Conservation (phyloP, 2,113 vertebrate genomes). For the Boleophthalmus pectinirostris region DNA sequence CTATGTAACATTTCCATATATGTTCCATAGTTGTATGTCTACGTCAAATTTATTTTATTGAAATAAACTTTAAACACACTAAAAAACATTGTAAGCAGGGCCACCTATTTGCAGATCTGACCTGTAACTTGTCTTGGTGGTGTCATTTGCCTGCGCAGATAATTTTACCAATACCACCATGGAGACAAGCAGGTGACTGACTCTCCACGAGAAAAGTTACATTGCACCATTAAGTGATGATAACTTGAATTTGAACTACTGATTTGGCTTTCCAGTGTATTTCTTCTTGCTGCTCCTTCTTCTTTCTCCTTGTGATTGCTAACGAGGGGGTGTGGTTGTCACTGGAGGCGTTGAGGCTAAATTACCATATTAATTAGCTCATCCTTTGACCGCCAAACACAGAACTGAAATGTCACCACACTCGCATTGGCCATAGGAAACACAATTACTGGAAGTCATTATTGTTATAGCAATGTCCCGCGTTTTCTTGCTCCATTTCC, state of each 20-base stretch:
- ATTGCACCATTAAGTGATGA: no score
- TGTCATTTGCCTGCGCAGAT: no score
- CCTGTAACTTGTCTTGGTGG: no score
- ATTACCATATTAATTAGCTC: slow-evolving; percentile 79
- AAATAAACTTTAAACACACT: no score
- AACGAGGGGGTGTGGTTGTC: slow-evolving; percentile 70
- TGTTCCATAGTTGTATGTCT: no score
- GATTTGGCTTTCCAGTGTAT: slow-evolving; percentile 10
- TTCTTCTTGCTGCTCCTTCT: slow-evolving; percentile 30
- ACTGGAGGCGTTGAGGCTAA: slow-evolving; percentile 63
- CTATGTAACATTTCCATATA: no score
- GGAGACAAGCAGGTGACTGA: no score
- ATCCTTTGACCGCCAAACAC: slow-evolving; percentile 74
- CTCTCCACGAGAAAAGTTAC: no score
- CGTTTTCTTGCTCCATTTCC: slow-evolving; percentile 50
- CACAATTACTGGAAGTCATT: slow-evolving; percentile 75
- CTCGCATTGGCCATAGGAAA: slow-evolving; percentile 69
- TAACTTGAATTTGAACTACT: background rate
- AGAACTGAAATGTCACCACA: slow-evolving; percentile 74
- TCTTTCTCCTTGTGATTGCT: slow-evolving; percentile 58
- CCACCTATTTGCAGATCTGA: no score
- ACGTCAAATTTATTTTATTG: no score
- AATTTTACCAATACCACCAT: no score
- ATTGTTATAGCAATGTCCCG: slow-evolving; percentile 57
- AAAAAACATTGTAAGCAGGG: no score